Evolutionary conservation across 2,888 invertebrate genomes (phyloP).

Genomic region (Eumerus sabulonum): DNA sequence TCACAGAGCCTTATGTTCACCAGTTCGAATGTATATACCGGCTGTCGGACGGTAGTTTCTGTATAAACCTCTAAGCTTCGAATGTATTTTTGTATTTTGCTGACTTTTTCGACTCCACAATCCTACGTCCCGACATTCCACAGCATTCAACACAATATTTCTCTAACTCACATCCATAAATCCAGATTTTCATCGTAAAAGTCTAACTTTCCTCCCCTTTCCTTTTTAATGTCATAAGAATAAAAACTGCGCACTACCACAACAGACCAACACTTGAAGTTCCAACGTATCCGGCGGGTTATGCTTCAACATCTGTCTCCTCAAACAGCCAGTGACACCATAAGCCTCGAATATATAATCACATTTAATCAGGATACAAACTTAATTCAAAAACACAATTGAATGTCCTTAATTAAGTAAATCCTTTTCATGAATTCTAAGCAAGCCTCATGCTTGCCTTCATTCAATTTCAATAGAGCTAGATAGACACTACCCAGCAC

Average conservation of each 20-base stretch:
- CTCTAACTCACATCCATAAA: no score
- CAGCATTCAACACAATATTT: no score
- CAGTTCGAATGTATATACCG: no score
- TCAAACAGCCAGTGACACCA: conserved; percentile 47
- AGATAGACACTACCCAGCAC: background rate
- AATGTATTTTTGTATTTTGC: no score
- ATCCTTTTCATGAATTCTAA: conserved; percentile 67
- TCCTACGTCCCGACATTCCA: no score
- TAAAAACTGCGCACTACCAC: background rate
- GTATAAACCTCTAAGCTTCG: no score
- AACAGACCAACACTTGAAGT: background rate
- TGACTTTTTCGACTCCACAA: no score
- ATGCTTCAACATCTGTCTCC: conserved; percentile 34
- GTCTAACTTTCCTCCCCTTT: background rate
- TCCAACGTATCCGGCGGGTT: background rate
- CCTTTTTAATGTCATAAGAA: background rate
- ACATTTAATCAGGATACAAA: conserved; percentile 67
- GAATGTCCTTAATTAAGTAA: conserved; percentile 68
- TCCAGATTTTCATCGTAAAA: background rate
- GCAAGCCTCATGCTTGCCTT: conserved; percentile 53
- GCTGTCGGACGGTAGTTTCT: no score
- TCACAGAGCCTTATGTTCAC: no score
- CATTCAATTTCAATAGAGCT: conserved; percentile 50
- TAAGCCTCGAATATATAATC: conserved; percentile 61
- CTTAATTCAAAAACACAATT: conserved; percentile 67